Evolutionary conservation across 2,797 vertebrate genomes (phyloP).

Genomic region (Streptopelia turtur): DNA sequence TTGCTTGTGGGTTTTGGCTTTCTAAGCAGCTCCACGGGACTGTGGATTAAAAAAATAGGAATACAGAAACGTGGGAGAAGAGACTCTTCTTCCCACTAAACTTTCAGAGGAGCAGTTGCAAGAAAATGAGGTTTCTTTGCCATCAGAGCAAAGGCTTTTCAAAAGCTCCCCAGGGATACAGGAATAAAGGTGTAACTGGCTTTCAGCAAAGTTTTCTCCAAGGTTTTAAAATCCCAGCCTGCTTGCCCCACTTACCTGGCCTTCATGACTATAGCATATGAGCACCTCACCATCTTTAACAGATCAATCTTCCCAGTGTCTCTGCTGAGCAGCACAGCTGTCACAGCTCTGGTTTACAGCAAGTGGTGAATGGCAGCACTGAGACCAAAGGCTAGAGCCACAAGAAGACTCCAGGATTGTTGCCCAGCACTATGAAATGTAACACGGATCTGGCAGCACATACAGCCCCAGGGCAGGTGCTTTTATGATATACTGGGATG

Average conservation of each 20-base stretch:
- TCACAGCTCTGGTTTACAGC: neutral
- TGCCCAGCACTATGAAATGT: fast-evolving
- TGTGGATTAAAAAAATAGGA: neutral
- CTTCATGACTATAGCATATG: neutral
- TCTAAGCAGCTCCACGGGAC: neutral
- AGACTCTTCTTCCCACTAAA: neutral
- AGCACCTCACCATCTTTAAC: neutral
- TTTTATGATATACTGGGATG: fast-evolving
- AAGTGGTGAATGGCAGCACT: neutral
- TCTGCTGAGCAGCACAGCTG: neutral
- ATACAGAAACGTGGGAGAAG: neutral
- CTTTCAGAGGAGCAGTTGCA: neutral
- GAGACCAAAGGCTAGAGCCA: neutral
- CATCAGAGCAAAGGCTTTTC: neutral
- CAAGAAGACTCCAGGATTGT: neutral
- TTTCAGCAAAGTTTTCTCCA: neutral
- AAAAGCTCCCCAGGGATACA: neutral
- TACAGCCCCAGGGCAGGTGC: neutral
- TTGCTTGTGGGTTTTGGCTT: neutral
- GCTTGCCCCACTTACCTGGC: fast-evolving
- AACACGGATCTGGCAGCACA: neutral
- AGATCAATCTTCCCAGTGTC: neutral
- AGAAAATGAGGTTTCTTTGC: neutral
- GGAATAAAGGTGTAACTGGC: neutral
- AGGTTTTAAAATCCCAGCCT: neutral